Evolutionary conservation across 2,113 vertebrate genomes (phyloP).

Genomic region (Cygnus buccinator): DNA sequence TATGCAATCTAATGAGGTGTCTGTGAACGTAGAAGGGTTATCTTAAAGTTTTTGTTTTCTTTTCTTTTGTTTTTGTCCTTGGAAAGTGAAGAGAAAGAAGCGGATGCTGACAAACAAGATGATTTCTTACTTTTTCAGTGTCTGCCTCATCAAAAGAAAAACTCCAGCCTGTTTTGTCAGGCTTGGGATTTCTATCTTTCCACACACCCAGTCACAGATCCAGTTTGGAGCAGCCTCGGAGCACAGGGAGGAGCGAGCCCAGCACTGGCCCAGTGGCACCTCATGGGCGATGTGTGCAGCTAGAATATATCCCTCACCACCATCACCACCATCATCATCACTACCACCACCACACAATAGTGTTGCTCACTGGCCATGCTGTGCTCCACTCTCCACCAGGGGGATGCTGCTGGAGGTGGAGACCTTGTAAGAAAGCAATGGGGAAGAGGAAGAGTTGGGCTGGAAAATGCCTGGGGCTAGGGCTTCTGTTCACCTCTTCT

Average conservation of each 20-base stretch:
- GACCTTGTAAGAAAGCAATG: background rate
- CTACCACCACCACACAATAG: accelerated
- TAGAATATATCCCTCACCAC: accelerated
- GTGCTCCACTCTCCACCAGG: accelerated
- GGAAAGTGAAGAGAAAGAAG: background rate
- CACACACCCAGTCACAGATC: background rate
- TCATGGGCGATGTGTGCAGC: accelerated
- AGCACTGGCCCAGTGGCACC: background rate
- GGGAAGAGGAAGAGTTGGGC: background rate
- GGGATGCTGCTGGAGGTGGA: accelerated
- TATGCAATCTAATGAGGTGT: background rate
- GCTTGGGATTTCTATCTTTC: background rate
- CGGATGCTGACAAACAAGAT: background rate
- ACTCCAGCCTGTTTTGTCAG: background rate
- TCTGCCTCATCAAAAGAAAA: background rate
- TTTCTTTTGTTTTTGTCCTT: background rate
- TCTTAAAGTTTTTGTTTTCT: background rate
- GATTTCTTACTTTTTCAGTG: background rate
- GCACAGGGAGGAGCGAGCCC: too few species aligned
- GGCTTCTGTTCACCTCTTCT: background rate
- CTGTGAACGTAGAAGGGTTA: background rate
- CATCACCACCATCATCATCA: background rate
- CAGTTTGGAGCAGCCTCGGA: accelerated
- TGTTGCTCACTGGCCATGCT: accelerated
- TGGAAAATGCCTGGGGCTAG: background rate